Percentiles rank a stretch among this genome's conserved stretches.
Conservation (phyloP, 2,888 invertebrate genomes). For the Netelia virgata region DNA sequence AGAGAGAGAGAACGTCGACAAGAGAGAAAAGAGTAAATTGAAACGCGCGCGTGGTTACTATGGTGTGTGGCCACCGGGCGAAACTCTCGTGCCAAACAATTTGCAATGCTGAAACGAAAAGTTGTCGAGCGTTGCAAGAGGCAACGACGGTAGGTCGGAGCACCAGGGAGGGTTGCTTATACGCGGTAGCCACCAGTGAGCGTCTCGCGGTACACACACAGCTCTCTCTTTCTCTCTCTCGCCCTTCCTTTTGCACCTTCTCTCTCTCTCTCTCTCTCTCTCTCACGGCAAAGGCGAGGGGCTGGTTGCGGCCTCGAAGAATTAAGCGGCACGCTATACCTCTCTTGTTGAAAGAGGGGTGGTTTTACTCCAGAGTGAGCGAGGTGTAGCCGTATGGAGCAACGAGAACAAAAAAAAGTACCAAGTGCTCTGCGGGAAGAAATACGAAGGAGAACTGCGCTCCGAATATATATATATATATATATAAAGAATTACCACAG, state of each 20-base stretch:
- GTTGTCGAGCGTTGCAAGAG: slow-evolving; percentile 77
- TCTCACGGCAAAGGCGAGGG: slow-evolving; percentile 52
- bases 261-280: slow-evolving; percentile 47
- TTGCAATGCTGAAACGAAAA: slow-evolving; percentile 83
- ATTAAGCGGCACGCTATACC: slow-evolving; percentile 66
- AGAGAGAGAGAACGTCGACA: slow-evolving; percentile 16
- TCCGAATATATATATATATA: slow-evolving; percentile 14
- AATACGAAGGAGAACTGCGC: slow-evolving; percentile 47
- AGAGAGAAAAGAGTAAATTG: slow-evolving; percentile 75
- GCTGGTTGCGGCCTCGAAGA: slow-evolving; percentile 60
- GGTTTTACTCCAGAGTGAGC: slow-evolving; percentile 52
- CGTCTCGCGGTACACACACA: slow-evolving; percentile 59
- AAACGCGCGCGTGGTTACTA: slow-evolving; percentile 71
- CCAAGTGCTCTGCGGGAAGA: slow-evolving; percentile 18
- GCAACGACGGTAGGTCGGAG: slow-evolving; percentile 59
- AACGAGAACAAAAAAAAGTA: slow-evolving; percentile 36
- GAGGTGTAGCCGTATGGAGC: slow-evolving; percentile 42
- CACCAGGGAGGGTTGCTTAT: slow-evolving; percentile 58
- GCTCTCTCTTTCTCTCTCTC: slow-evolving; percentile 52
- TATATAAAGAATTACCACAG: slow-evolving; percentile 9
- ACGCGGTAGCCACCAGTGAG: slow-evolving; percentile 61
- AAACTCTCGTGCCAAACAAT: slow-evolving; percentile 81
- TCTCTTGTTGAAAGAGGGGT: slow-evolving; percentile 49
- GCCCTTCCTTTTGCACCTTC: slow-evolving; percentile 30
- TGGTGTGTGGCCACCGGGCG: slow-evolving; percentile 73